These are phyloP conservation scores for Uropetala carovei DNA, from an alignment of 2,888 invertebrate species.

Conservation along the genomic window DNA sequence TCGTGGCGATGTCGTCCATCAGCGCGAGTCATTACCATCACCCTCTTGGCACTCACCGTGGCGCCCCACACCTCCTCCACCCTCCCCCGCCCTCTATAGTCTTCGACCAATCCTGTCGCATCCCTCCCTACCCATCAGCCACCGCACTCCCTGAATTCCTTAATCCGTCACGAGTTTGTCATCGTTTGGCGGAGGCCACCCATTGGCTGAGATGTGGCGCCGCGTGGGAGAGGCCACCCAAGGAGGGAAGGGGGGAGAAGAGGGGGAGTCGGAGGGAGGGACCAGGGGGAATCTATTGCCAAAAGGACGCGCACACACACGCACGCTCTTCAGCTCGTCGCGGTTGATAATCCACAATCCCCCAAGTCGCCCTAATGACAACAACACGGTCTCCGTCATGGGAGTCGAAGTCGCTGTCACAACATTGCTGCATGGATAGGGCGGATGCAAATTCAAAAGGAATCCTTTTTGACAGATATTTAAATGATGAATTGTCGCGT, in stretches of 20 bases:
- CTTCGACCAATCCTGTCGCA: constrained; percentile 44
- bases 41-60: background rate
- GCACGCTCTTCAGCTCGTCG: no score
- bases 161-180: constrained; percentile 24
- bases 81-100: background rate
- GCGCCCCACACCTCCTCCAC: background rate
- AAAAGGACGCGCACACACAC: background rate
- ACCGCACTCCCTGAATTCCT: constrained; percentile 27
- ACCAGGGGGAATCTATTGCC: background rate
- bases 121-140: constrained; percentile 13
- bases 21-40: background rate
- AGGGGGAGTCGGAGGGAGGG: no score
- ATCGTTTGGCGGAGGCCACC: constrained; percentile 3
- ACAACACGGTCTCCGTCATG: no score
- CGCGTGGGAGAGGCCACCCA: background rate
- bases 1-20: constrained; percentile 30
- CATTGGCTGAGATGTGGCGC: constrained; percentile 11
- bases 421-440: no score
- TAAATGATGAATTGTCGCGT: no score
- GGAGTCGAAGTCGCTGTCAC: no score
- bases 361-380: no score
- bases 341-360: no score
- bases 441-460: no score
- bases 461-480: no score
- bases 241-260: background rate